These are phyloP conservation scores for Sinocyclocheilus rhinocerous DNA, from an alignment of 2,113 vertebrate species.

Conservation along the genomic window DNA sequence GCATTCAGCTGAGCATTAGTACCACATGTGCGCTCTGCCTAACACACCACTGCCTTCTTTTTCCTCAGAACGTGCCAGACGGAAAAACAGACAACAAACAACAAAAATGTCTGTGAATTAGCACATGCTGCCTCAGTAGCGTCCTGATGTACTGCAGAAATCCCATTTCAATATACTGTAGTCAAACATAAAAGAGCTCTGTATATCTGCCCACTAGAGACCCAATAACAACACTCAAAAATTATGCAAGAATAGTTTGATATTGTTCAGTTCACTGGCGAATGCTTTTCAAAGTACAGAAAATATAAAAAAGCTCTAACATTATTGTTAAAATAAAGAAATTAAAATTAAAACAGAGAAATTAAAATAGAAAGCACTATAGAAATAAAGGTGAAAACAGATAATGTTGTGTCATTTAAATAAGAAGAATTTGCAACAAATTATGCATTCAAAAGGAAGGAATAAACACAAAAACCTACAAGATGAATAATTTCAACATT, in stretches of 20 bases:
- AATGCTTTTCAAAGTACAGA: neutral
- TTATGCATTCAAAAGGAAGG: no score
- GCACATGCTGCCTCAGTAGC: neutral
- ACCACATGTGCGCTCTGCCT: conserved; percentile 43
- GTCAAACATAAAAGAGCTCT: neutral
- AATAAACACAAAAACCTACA: no score
- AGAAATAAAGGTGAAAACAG: no score
- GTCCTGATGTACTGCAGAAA: neutral
- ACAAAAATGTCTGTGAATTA: conserved; percentile 3
- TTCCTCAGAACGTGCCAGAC: conserved; percentile 9
- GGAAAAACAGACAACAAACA: conserved; percentile 20
- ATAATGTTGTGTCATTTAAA: no score
- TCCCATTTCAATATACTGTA: neutral
- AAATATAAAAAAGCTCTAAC: neutral
- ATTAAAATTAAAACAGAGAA: no score
- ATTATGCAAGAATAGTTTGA: neutral
- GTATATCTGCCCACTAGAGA: neutral
- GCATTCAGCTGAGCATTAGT: conserved; percentile 63
- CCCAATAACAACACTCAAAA: neutral
- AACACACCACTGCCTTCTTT: conserved; percentile 33
- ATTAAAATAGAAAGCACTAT: no score
- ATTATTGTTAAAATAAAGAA: no score
- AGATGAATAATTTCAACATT: no score
- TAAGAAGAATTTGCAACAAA: no score
- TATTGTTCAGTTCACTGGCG: neutral